Percentiles rank a stretch among this genome's conserved stretches.
phyloP scores from a whole-genome alignment of 2,113 vertebrate species.

The Oreocharis arfaki region DNA sequence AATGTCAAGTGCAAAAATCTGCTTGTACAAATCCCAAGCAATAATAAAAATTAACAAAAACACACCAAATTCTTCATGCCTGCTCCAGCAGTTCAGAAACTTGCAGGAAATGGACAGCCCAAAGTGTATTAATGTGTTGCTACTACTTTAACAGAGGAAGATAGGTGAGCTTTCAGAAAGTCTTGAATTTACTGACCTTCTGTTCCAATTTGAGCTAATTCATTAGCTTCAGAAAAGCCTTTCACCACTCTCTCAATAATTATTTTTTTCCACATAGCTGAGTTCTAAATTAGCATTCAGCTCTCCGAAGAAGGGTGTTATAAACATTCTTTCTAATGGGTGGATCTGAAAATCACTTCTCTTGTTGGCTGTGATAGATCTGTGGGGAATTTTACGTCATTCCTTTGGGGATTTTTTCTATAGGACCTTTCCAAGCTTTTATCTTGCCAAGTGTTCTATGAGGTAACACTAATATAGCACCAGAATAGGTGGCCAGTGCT shows the following conservation, averaged over 20 bases:
- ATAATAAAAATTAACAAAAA: background rate
- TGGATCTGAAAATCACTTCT: background rate
- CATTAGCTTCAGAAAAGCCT: slow-evolving; percentile 28
- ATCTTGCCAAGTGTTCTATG: background rate
- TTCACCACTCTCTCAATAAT: background rate
- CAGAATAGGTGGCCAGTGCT: background rate
- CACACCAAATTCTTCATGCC: background rate
- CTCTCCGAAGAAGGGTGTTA: background rate
- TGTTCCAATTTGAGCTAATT: slow-evolving; percentile 35
- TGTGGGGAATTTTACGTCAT: background rate
- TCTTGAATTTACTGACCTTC: slow-evolving; percentile 15
- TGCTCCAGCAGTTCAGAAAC: background rate
- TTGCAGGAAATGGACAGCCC: background rate
- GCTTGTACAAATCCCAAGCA: background rate
- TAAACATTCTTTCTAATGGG: background rate
- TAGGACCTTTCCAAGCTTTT: background rate
- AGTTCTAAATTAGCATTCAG: slow-evolving; percentile 10
- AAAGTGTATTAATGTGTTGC: background rate
- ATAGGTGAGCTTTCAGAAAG: background rate
- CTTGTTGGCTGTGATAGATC: background rate
- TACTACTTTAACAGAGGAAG: background rate
- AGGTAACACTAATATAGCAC: background rate
- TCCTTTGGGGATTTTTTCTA: background rate
- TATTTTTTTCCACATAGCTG: slow-evolving; percentile 25
- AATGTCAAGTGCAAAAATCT: background rate